Evolutionary conservation across 2,888 invertebrate species (phyloP).

Genomic region (Byasa hedistus): DNA sequence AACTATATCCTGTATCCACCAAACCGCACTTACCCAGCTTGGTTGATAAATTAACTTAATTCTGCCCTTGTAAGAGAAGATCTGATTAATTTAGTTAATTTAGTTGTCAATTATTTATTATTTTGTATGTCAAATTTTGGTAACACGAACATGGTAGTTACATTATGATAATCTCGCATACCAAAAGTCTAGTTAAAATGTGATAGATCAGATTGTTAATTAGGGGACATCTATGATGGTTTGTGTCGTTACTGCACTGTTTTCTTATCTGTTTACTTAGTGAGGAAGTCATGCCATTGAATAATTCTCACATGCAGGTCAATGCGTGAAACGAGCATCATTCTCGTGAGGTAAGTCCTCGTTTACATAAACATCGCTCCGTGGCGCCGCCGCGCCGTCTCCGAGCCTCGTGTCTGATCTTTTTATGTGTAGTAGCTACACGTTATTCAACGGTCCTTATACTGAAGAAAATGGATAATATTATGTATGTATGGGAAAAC

Average conservation of each 20-base stretch:
- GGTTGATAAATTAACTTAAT: too few relatives aligned
- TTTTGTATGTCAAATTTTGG: too few relatives aligned
- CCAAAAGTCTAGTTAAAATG: too few relatives aligned
- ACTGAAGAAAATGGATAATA: neutral
- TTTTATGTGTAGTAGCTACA: constrained; percentile 22
- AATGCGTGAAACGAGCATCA: constrained; percentile 17
- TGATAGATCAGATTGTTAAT: too few relatives aligned
- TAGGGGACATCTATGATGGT: too few relatives aligned
- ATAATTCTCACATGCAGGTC: constrained; percentile 18
- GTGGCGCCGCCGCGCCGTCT: constrained; percentile 22
- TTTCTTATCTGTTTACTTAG: neutral
- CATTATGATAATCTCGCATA: too few relatives aligned
- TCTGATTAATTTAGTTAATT: too few relatives aligned
- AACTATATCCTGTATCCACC: too few relatives aligned
- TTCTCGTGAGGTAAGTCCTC: constrained; percentile 17
- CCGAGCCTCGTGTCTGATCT: constrained; percentile 16
- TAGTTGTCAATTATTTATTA: too few relatives aligned
- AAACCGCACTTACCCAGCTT: too few relatives aligned
- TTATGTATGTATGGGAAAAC: neutral
- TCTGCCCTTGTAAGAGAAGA: too few relatives aligned
- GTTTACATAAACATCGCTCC: constrained; percentile 25
- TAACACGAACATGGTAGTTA: too few relatives aligned
- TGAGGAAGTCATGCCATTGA: neutral
- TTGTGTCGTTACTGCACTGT: neutral
- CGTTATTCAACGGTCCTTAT: constrained; percentile 8